phyloP scores from a whole-genome alignment of 1,140 invertebrate genomes.

The Vanessa atalanta region DNA sequence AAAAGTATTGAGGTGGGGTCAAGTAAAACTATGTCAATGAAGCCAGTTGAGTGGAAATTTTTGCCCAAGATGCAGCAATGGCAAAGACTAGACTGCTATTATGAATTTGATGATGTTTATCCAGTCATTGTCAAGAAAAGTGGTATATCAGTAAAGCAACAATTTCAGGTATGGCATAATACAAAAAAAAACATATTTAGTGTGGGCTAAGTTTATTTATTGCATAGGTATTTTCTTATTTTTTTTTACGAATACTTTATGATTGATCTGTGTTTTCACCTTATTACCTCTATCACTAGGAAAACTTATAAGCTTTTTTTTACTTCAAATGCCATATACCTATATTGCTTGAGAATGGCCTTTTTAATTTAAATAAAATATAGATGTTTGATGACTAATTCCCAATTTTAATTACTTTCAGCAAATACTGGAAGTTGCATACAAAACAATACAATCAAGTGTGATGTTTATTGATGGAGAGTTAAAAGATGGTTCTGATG shows the following conservation, averaged over 20 bases:
- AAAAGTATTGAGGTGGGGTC: constrained; percentile 75
- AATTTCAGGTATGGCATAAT: constrained; percentile 82
- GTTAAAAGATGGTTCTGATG: constrained; percentile 79
- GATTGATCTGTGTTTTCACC: too few relatives aligned
- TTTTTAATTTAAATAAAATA: too few relatives aligned
- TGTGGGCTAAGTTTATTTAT: not conserved
- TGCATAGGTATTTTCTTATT: too few relatives aligned
- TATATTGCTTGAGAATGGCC: too few relatives aligned
- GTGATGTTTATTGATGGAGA: constrained; percentile 84
- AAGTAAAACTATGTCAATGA: constrained; percentile 66
- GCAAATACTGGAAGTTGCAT: constrained; percentile 82
- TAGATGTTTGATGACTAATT: too few relatives aligned
- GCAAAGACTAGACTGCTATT: constrained; percentile 86
- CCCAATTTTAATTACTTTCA: constrained; percentile 57
- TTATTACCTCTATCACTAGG: too few relatives aligned
- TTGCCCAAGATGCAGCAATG: constrained; percentile 83
- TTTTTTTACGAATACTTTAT: too few relatives aligned
- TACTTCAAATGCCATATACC: too few relatives aligned
- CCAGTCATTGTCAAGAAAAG: constrained; percentile 82
- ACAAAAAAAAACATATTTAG: not conserved
- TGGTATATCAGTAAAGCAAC: constrained; percentile 83
- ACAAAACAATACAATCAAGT: constrained; percentile 82
- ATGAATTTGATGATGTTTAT: constrained; percentile 86
- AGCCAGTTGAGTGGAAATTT: constrained; percentile 85
- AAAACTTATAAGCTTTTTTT: too few relatives aligned